A percentile compares a stretch with the other conserved stretches of the same genome.
phyloP scores from a whole-genome alignment of 2,888 invertebrate species.

The Melipona beecheii region DNA sequence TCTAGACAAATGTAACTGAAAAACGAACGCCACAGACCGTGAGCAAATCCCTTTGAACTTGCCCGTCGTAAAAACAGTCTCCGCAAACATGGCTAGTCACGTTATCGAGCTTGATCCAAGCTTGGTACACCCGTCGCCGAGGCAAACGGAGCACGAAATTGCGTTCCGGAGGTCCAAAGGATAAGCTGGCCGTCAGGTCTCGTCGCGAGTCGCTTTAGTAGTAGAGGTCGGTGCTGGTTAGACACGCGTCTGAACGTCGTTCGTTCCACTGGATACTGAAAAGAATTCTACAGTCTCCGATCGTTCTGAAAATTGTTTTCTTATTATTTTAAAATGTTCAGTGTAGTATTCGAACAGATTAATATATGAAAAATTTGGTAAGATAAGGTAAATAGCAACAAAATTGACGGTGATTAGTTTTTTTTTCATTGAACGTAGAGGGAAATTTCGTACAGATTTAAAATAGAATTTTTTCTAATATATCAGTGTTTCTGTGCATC shows the following conservation, averaged over 20 bases:
- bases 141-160: slow-evolving; percentile 49
- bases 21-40: slow-evolving; percentile 47
- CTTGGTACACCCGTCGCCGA: background rate
- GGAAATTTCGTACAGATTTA: too few species aligned
- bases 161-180: slow-evolving; percentile 8
- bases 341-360: background rate
- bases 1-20: slow-evolving; percentile 51
- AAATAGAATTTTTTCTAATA: too few species aligned
- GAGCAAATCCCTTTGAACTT: slow-evolving; percentile 56
- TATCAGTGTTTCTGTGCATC: too few species aligned
- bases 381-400: background rate
- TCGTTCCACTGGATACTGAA: background rate
- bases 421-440: too few species aligned
- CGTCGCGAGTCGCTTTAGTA: slow-evolving; percentile 2
- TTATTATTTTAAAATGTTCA: background rate
- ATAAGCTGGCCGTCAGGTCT: background rate
- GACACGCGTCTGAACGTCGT: background rate
- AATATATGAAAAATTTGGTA: background rate
- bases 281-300: background rate
- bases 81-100: slow-evolving; percentile 16
- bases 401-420: background rate
- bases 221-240: slow-evolving; percentile 19
- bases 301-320: background rate
- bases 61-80: slow-evolving; percentile 7
- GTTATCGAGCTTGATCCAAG: slow-evolving; percentile 9